Conservation (phyloP, 2,113 vertebrate species). For the Tautogolabrus adspersus region DNA sequence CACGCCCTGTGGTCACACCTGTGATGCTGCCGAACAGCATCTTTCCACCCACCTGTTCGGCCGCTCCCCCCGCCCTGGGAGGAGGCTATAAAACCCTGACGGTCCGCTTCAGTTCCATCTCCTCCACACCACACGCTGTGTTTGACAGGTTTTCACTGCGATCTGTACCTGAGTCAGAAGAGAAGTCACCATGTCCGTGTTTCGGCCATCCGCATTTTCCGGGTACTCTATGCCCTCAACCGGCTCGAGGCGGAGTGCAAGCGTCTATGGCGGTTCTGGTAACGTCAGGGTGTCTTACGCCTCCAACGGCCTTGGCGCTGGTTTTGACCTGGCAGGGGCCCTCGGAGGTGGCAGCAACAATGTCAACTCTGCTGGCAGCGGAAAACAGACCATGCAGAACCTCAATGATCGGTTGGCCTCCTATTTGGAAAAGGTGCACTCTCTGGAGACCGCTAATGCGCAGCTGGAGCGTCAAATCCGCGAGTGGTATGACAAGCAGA, state of each 20-base stretch:
- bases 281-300: slow-evolving; percentile 69
- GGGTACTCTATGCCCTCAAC: background rate
- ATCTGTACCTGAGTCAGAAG: background rate
- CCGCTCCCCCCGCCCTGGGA: slow-evolving; percentile 37
- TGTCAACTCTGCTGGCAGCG: background rate
- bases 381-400: slow-evolving; percentile 85
- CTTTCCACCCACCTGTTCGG: slow-evolving; percentile 36
- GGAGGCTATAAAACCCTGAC: slow-evolving; percentile 51
- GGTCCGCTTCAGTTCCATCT: slow-evolving; percentile 14
- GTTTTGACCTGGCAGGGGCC: slow-evolving; percentile 51
- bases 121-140: background rate
- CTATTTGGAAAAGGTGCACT: slow-evolving; percentile 84
- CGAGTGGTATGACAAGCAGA: slow-evolving; percentile 78
- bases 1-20: slow-evolving; percentile 59
- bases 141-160: background rate
- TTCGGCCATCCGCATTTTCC: slow-evolving; percentile 23
- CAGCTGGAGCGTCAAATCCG: slow-evolving; percentile 82
- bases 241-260: slow-evolving; percentile 3
- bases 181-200: slow-evolving; percentile 15
- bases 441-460: slow-evolving; percentile 78
- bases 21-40: slow-evolving; percentile 8
- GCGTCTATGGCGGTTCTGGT: slow-evolving; percentile 73
- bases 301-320: slow-evolving; percentile 20
- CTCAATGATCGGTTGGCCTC: slow-evolving; percentile 83
- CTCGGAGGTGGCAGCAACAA: background rate